Evolutionary conservation across 2,113 vertebrate genomes (phyloP).

Genomic region (Datnioides undecimradiatus): DNA sequence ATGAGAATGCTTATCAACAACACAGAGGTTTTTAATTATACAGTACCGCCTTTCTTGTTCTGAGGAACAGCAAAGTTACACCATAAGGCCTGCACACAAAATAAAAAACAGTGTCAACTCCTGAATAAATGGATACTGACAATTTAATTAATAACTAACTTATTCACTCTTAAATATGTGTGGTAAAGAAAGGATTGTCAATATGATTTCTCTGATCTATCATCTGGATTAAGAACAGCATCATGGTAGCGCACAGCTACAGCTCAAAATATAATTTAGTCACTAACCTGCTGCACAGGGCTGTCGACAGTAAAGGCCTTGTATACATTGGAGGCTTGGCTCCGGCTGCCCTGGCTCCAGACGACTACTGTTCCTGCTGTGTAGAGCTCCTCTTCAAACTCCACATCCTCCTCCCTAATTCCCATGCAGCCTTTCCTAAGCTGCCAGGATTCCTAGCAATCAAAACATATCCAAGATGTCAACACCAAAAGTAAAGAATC

Average conservation of each 20-base stretch:
- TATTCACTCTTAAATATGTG: too few relatives aligned
- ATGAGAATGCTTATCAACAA: background rate
- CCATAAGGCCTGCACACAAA: slow-evolving; percentile 92
- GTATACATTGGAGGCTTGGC: slow-evolving; percentile 88
- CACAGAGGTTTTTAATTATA: slow-evolving; percentile 1
- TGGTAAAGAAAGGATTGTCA: too few relatives aligned
- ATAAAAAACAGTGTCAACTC: background rate
- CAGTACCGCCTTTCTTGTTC: slow-evolving; percentile 87
- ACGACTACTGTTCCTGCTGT: slow-evolving; percentile 94
- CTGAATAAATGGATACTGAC: background rate
- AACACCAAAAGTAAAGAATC: background rate
- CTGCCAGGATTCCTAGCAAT: slow-evolving; percentile 92
- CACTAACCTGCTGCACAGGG: slow-evolving; percentile 91
- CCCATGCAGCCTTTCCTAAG: slow-evolving; percentile 89
- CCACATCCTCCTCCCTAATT: slow-evolving; percentile 87
- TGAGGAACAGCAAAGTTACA: slow-evolving; percentile 92
- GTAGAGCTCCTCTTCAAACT: slow-evolving; percentile 96
- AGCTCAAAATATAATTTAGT: background rate
- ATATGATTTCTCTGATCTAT: too few relatives aligned
- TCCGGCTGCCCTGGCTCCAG: slow-evolving; percentile 95
- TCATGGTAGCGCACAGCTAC: background rate
- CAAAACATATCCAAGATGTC: background rate
- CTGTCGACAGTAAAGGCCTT: slow-evolving; percentile 98
- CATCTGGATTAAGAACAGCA: too few relatives aligned
- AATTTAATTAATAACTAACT: too few relatives aligned